Base-by-base conservation (phyloP, 2,113 vertebrate genomes). In the Laterallus jamaicensis region DNA sequence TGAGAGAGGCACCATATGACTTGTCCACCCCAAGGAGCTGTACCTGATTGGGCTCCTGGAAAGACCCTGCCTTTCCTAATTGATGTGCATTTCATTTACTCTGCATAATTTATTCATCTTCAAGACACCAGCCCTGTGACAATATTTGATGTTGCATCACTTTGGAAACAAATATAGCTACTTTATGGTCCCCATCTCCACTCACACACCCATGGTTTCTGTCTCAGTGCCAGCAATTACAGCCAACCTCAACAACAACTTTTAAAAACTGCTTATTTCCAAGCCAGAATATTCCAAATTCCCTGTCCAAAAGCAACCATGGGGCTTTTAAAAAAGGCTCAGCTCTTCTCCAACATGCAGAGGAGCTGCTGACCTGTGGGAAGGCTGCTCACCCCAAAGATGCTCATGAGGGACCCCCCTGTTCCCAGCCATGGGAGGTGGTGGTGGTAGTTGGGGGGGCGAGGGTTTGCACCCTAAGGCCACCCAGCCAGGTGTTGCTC, bases 71-170 rank as follows among this genome's bases (percentile, higher is more conserved):
- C 22, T 52, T 92, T 92, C 89, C 97, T 82, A 96, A 95, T 97
- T 97, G 97, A 95, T 93, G 97, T 97, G 70, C 81, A 63, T 97
- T 97, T 97, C 92, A 96, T 97, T 97, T 98, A 96, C 92, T 79
- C 88, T 69, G 93, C 96, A 96, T 96, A 96, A 97, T 97, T 97
- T 83, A 63, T 68, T 68, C 82, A 84, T 77, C 55, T 91, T 31
- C 1, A 75, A 97, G 95, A 97, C 89, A 97, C 92, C 88, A 86
- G 55, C 49, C n/a, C 40, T 87, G 86, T 93, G 96, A 96, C 97
- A 98, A 96, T 75, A 93, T 92, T 97, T 88, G 93, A 92, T 91
- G 95, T 93, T 88, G 90, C 95, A 96, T 92, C 96, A 63, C 32
- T 96, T 83, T 82, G 80, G 95, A 92, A 96, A 93, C 90, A 86